Conservation (phyloP, 2,113 vertebrate species). For the Psophia crepitans region DNA sequence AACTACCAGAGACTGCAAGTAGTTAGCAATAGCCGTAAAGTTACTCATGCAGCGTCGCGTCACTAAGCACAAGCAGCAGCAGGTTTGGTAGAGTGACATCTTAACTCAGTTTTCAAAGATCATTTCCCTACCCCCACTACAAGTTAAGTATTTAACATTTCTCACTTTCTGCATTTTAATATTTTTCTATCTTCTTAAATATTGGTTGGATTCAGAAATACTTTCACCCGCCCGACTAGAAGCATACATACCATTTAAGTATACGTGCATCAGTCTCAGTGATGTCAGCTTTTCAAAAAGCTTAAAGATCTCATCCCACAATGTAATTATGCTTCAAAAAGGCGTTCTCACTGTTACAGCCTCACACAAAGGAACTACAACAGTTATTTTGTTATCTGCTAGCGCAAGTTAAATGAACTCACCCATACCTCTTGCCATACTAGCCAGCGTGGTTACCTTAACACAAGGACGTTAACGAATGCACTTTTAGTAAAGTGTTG, state of each 20-base stretch:
- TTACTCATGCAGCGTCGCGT: rapidly evolving
- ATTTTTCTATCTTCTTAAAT: background rate
- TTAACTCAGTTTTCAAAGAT: background rate
- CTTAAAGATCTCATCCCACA: background rate
- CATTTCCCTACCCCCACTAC: background rate
- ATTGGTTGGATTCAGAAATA: background rate
- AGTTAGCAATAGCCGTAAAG: background rate
- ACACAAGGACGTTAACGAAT: rapidly evolving
- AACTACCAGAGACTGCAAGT: background rate
- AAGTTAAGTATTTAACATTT: background rate
- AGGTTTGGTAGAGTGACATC: background rate
- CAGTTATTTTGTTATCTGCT: background rate
- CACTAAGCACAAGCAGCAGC: background rate
- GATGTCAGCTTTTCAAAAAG: background rate
- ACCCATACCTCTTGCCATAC: background rate
- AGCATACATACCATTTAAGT: background rate
- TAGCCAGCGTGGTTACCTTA: background rate
- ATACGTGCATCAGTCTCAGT: too few species aligned
- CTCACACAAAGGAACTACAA: background rate
- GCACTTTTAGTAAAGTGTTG: background rate
- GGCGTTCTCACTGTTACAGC: background rate
- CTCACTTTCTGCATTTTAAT: background rate
- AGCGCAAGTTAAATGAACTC: background rate
- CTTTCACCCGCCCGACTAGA: background rate
- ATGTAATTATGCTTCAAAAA: rapidly evolving